phyloP scores from a whole-genome alignment of 2,888 invertebrate species.

The Eupeodes latifasciatus region DNA sequence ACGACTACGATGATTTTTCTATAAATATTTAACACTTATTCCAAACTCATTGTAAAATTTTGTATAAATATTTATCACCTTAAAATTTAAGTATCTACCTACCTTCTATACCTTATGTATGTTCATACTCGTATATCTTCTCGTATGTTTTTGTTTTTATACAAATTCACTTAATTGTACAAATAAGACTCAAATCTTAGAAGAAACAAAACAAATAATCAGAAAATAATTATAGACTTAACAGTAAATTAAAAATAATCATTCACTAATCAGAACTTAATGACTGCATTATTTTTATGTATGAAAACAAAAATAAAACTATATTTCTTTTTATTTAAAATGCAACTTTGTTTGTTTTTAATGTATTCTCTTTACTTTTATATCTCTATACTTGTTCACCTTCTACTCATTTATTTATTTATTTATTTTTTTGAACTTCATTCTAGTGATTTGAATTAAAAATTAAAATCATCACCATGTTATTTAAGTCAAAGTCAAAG shows the following conservation, averaged over 20 bases:
- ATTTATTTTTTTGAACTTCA: background rate
- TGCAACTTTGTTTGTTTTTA: background rate
- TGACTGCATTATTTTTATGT: background rate
- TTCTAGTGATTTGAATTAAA: background rate
- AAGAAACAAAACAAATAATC: background rate
- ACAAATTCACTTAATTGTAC: background rate
- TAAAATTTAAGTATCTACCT: background rate
- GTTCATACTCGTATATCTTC: background rate
- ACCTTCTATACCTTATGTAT: background rate
- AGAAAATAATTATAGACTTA: background rate
- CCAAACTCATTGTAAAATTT: background rate
- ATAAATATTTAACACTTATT: background rate
- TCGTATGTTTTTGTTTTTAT: background rate
- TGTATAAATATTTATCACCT: constrained; percentile 9
- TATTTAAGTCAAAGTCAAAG: background rate
- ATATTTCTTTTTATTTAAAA: background rate
- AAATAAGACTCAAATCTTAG: background rate
- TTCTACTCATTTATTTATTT: background rate
- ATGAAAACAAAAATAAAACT: background rate
- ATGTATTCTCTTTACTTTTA: background rate
- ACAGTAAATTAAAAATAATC: background rate
- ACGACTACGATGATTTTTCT: too few species aligned
- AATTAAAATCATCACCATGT: background rate
- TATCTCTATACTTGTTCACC: background rate
- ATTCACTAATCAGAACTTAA: constrained; percentile 5